Conservation (phyloP, 2,113 vertebrate genomes). For the Arothron firmamentum region DNA sequence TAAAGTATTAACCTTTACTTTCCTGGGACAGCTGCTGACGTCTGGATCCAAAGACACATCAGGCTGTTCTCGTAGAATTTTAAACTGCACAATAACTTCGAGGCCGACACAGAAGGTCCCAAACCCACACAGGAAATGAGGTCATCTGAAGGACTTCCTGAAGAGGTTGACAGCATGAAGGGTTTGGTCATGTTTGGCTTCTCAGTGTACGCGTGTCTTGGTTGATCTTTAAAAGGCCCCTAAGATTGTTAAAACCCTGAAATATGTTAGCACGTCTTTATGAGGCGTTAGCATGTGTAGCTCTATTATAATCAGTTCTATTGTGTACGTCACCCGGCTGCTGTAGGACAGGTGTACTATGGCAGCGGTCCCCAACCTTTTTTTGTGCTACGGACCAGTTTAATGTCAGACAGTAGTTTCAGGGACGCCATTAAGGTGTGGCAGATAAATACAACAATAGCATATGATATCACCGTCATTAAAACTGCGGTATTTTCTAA, state of each 20-base stretch:
- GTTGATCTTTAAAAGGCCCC: conserved; percentile 15
- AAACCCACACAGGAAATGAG: conserved; percentile 57
- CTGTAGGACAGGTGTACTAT: neutral
- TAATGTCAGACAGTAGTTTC: too few species aligned
- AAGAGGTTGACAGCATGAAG: conserved; percentile 45
- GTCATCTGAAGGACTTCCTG: conserved; percentile 32
- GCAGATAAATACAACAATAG: too few species aligned
- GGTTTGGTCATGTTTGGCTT: conserved; percentile 9
- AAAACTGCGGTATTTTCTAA: too few species aligned
- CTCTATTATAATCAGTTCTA: too few species aligned
- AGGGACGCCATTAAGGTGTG: too few species aligned
- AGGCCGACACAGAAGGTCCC: conserved; percentile 23
- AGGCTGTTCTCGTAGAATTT: conserved; percentile 4
- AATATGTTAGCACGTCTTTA: neutral
- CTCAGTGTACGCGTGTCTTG: neutral
- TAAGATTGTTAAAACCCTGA: conserved; percentile 2
- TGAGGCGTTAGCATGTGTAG: too few species aligned
- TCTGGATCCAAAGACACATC: neutral
- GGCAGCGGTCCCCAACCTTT: too few species aligned
- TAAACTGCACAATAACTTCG: neutral
- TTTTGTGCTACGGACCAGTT: too few species aligned
- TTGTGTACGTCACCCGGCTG: conserved; percentile 1
- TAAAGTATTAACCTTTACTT: too few species aligned
- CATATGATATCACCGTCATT: too few species aligned
- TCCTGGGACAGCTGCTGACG: too few species aligned